phyloP scores from a whole-genome alignment of 2,113 vertebrate genomes.

The Hiodon tergisus region DNA sequence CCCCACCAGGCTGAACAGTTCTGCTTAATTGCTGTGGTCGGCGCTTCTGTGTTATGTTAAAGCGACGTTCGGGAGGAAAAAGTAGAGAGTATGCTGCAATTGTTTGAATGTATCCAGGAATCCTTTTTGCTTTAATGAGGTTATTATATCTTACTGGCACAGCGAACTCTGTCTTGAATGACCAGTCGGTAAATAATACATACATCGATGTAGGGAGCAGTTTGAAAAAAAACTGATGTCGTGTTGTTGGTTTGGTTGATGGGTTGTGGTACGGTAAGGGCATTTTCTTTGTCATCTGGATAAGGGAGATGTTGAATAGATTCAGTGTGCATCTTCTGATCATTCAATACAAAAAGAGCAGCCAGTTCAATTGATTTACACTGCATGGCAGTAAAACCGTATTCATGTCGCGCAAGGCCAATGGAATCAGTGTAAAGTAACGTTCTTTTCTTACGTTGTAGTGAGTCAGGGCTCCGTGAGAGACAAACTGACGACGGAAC shows the following conservation, averaged over 20 bases:
- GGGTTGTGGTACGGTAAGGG: neutral
- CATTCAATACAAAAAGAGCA: too few species aligned
- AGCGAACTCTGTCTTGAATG: neutral
- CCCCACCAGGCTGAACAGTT: constrained; percentile 7
- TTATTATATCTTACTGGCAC: constrained; percentile 31
- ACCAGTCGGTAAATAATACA: neutral
- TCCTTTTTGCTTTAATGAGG: constrained; percentile 30
- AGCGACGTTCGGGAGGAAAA: constrained; percentile 4
- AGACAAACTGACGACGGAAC: too few species aligned
- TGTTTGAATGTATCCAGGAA: constrained; percentile 24
- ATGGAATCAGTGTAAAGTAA: neutral
- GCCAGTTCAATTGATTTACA: neutral
- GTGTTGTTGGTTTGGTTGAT: neutral
- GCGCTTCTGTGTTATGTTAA: constrained; percentile 16
- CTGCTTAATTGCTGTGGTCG: constrained; percentile 1
- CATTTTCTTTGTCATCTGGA: neutral
- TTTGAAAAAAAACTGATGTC: constrained; percentile 10
- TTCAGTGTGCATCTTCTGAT: too few species aligned
- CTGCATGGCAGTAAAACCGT: neutral
- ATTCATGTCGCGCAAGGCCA: neutral
- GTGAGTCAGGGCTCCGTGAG: too few species aligned
- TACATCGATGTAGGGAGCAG: neutral
- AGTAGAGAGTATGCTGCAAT: constrained; percentile 20
- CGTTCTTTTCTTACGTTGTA: too few species aligned
- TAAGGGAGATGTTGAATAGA: neutral